Conservation (phyloP, 1,140 invertebrate genomes). For the Trichogramma pretiosum region DNA sequence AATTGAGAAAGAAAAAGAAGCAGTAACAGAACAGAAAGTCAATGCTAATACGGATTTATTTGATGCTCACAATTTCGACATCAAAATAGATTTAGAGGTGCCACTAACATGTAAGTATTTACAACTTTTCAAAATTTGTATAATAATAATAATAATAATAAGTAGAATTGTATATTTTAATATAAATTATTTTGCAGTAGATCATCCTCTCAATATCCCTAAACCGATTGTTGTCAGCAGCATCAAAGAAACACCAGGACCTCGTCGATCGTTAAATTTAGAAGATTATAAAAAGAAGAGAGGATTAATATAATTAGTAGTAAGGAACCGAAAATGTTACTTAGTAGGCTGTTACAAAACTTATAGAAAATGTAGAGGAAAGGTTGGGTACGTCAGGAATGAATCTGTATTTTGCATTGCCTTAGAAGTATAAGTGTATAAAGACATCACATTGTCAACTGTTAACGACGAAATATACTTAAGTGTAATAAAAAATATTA, state of each 20-base stretch:
- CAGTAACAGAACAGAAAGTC: constrained; percentile 36
- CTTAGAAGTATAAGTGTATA: too few species aligned
- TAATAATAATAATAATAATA: too few species aligned
- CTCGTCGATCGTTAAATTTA: constrained; percentile 82
- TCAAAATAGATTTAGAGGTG: constrained; percentile 86
- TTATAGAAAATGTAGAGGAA: too few species aligned
- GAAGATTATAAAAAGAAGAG: constrained; percentile 96
- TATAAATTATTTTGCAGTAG: too few species aligned
- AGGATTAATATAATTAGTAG: constrained; percentile 70
- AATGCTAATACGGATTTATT: constrained; percentile 68
- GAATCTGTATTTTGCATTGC: too few species aligned
- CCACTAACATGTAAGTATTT: constrained; percentile 64
- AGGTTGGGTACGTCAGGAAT: too few species aligned
- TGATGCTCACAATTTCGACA: constrained; percentile 93
- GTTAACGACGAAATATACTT: too few species aligned
- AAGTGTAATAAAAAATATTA: too few species aligned
- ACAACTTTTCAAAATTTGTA: not conserved
- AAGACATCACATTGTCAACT: too few species aligned
- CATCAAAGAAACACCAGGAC: constrained; percentile 71
- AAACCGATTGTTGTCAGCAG: constrained; percentile 63
- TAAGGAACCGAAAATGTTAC: not conserved
- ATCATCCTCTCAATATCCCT: constrained; percentile 40
- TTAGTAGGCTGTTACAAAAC: constrained; percentile 3
- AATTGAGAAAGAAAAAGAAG: constrained; percentile 33
- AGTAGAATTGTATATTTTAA: not conserved